Evolutionary conservation across 2,113 vertebrate species (phyloP), one percentile per base, ranked within the genome.

Genomic region (Rhipidura dahli): DNA sequence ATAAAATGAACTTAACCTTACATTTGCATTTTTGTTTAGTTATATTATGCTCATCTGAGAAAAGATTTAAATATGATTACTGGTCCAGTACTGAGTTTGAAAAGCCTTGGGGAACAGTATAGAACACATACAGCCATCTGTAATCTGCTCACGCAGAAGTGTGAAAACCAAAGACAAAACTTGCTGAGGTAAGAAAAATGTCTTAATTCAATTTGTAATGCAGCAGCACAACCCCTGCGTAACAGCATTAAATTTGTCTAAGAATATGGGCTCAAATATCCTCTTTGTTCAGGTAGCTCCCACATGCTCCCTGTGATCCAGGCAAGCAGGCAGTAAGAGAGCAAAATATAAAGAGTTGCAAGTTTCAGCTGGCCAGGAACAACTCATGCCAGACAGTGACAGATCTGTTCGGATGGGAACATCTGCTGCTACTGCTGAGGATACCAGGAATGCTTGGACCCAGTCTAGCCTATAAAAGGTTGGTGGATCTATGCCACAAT

Each of bases 401-500:
- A 84, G 93, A 87, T 87, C 89, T 82, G 49, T 19, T 51, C 0
- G 0, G 89, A 68, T 49, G 93, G 84, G 87, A 94, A 91, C 86
- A 96, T 91, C 94, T 95, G 93, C 92, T 92, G 83, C 95, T 87
- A 8, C 93, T 57, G 64, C 39, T 89, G 80, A 75, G 94, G 94
- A 96, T 97, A 97, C 89, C 96, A 85, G 72, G 81, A 92, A 95
- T 91, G 93, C 93, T 50, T 84, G 83, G 86, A 94, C n/a, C 53
- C 68, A 40, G 6, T n/a, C 83, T 91, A 69, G 30, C 80, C 96
- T 91, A 85, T 72, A 94, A 93, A 95, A 95, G 89, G 93, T 56
- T 60, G 64, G 40, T 0, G 0, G 81, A 71, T 87, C 40, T 45
- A 33, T 22, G 56, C 85, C 81, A 69, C 61, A 78, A 15, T 31